Percentiles rank a stretch among this genome's conserved stretches.
Conservation (phyloP, 2,888 invertebrate species). For the Notodonta dromedarius region DNA sequence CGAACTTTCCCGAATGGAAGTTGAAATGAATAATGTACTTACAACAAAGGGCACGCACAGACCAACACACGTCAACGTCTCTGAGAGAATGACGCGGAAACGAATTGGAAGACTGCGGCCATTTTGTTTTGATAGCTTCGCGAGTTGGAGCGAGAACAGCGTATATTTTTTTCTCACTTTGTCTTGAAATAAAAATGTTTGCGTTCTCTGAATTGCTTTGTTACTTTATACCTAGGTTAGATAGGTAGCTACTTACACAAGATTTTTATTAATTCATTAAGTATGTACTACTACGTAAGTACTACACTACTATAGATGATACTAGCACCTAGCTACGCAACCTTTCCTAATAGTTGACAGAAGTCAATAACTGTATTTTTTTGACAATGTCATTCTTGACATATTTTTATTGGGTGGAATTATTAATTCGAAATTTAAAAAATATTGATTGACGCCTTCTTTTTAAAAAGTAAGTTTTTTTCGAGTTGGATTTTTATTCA, state of each 20-base stretch:
- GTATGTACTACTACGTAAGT: too few relatives aligned
- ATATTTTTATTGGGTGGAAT: background rate
- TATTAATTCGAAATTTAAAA: too few relatives aligned
- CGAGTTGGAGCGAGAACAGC: slow-evolving; percentile 58
- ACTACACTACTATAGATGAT: too few relatives aligned
- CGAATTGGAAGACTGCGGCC: slow-evolving; percentile 54
- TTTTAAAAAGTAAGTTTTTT: too few relatives aligned
- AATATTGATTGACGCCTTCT: too few relatives aligned
- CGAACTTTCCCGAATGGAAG: slow-evolving; percentile 52
- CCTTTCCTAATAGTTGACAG: too few relatives aligned
- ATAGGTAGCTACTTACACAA: too few relatives aligned
- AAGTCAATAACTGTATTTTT: slow-evolving; percentile 1
- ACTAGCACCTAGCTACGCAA: too few relatives aligned
- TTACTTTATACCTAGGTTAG: too few relatives aligned
- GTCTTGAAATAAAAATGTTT: background rate
- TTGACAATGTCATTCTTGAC: slow-evolving; percentile 5
- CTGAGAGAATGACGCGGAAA: slow-evolving; percentile 34
- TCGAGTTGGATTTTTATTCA: too few relatives aligned
- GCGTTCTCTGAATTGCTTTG: background rate
- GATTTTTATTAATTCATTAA: too few relatives aligned
- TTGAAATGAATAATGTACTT: slow-evolving; percentile 28
- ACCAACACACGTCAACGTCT: slow-evolving; percentile 8
- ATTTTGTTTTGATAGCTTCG: slow-evolving; percentile 64
- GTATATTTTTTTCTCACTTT: slow-evolving; percentile 13
- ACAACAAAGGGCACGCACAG: slow-evolving; percentile 33